Evolutionary conservation across 2,888 invertebrate species (phyloP), one percentile per base, ranked within the genome.

Genomic region (Villa cingulata): DNA sequence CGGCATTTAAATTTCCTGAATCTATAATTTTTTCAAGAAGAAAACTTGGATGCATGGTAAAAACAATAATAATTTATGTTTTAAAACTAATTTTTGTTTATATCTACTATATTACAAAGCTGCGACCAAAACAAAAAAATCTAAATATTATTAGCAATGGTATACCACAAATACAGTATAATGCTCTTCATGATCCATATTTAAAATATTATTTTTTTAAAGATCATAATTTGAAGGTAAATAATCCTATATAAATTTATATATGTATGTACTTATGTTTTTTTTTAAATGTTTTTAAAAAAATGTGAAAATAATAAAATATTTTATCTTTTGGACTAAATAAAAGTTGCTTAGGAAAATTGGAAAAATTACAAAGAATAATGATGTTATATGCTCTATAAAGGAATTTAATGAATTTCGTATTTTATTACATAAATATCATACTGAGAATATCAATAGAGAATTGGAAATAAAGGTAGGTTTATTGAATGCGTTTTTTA

Each of bases 371-470:
- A 78, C 78, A 0, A 65, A 71, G 16, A 70, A 76, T 19, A 75
- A 76, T 2, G 70, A 78, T 45, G 78, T 80, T 0, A 73, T 79
- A 2, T 81, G 81, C 59, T 73, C 75, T 2, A 60, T 80, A 17
- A 75, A 74, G 51, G 78, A 80, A 55, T 80, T 80, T 59, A 81
- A 80, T 58, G 72, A 75, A 52, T 78, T 78, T 64, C 72, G 80
- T 46, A 73, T 74, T 53, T 76, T 75, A 54, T 60, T 80, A 45
- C 74, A 75, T 53, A 73, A 74, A 50, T 70, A 71, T 17, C 74
- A 74, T 52, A 70, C 76, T 62, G 75, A 75, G 48, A 65, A 71
- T 46, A 72, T 78, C 48, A 71, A 74, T 48, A 62, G 59, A 43
- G 62, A 63, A 23, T 53, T 62, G 9, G 58, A 56, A n/a, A 56